Base-by-base conservation (phyloP, 2,888 invertebrate genomes). In the Nasonia oneida region DNA sequence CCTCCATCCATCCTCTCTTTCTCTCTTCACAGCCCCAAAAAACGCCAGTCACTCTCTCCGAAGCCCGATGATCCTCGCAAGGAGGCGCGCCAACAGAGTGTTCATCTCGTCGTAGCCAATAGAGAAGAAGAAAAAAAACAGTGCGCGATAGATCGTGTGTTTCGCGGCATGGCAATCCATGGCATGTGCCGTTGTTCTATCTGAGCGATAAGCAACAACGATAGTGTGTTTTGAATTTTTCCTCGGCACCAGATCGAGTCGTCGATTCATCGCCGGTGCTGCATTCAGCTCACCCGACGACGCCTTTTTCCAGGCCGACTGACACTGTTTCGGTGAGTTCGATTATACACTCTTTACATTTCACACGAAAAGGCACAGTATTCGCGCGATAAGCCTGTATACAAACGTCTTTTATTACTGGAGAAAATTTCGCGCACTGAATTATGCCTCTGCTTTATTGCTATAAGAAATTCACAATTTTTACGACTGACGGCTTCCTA, bases 241-340 rank as follows among this genome's bases (percentile, higher is more conserved):
- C 71, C 61, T 33, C 47, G 75, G 33, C 4, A 37, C 3, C 33
- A 15, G 42, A 64, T 18, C 18, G 18, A 18, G 23, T 61, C n/a
- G 33, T 67, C 33, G n/a, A 50, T 61, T 84, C 76, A 67, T 80
- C 67, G 84, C 67, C 61, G 79, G 75, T 70, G 76, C 57, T 80
- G 84, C 84, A 61, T 84, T 84, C 75, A 84, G 80, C 84, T 84
- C 80, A 84, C 84, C 76, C 67, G 67, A 4, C 67, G 67, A 67
- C 61, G 23, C 23, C 47, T 61, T 79, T 74, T 61, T 29, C 8
- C 64, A n/a, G 47, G 29, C n/a, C 50, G 14, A 12, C 61, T 33
- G 67, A 67, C 64, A 23, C 33, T 39, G 15, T n/a, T 50, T n/a
- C 77, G 61, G 83, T 83, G 83, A 83, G 83, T 83, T 83, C 73